Evolutionary conservation across 2,113 vertebrate species (phyloP).

Genomic region (Sus scrofa): T2T-Sscrofa CM000815.6:117950001-117950500

Average conservation of each 20-base stretch:
- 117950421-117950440: neutral
- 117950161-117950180: fast-evolving
- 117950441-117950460: neutral
- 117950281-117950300: neutral
- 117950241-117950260: neutral
- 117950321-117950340: neutral
- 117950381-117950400: neutral
- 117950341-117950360: neutral
- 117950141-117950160: neutral
- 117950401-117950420: neutral
- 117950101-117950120: neutral
- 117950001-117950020: slow-evolving; percentile 65
- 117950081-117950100: neutral
- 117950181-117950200: neutral
- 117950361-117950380: neutral
- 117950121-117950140: neutral
- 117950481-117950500: neutral
- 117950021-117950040: slow-evolving; percentile 66
- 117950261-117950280: neutral
- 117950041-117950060: slow-evolving; percentile 70
- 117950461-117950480: neutral
- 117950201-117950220: fast-evolving
- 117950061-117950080: slow-evolving; percentile 25
- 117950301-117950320: neutral
- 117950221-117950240: too few species aligned